Evolutionary conservation across 2,113 vertebrate species (phyloP).

Genomic region (Daboia siamensis): DNA sequence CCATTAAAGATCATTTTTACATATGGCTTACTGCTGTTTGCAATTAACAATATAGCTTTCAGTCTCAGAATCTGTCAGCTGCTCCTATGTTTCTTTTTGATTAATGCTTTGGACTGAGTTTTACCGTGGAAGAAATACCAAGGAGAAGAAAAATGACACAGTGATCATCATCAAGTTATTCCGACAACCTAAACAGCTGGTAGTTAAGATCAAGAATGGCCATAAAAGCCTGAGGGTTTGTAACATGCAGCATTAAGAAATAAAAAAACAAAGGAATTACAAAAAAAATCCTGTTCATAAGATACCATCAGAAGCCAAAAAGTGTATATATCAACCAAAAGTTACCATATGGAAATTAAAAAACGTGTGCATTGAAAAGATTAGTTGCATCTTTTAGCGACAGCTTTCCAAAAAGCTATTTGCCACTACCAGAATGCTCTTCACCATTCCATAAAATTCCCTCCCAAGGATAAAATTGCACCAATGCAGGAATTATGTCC

Average conservation of each 20-base stretch:
- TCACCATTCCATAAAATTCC: constrained; percentile 55
- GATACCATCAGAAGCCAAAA: constrained; percentile 50
- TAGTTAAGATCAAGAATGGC: constrained; percentile 46
- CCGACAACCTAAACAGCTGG: constrained; percentile 3
- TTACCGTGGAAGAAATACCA: not conserved
- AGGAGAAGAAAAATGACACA: constrained; percentile 14
- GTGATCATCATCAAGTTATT: not conserved
- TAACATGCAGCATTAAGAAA: constrained; percentile 56
- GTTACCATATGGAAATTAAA: constrained; percentile 28
- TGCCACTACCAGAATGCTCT: constrained; percentile 52
- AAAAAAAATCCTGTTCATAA: constrained; percentile 51
- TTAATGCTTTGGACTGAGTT: constrained; percentile 1
- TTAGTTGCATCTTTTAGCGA: constrained; percentile 63
- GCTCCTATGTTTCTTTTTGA: not conserved
- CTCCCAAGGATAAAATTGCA: constrained; percentile 72
- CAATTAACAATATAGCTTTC: constrained; percentile 1
- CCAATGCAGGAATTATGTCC: constrained; percentile 72
- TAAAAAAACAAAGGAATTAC: constrained; percentile 46
- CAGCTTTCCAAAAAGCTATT: constrained; percentile 58
- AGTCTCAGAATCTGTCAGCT: not conserved
- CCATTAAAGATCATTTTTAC: constrained; percentile 10
- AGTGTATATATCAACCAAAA: constrained; percentile 46
- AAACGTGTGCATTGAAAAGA: constrained; percentile 45
- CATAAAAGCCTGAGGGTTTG: constrained; percentile 51
- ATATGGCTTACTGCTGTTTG: constrained; percentile 8